Conservation (phyloP, 2,888 invertebrate species). For the Operophtera brumata region DNA sequence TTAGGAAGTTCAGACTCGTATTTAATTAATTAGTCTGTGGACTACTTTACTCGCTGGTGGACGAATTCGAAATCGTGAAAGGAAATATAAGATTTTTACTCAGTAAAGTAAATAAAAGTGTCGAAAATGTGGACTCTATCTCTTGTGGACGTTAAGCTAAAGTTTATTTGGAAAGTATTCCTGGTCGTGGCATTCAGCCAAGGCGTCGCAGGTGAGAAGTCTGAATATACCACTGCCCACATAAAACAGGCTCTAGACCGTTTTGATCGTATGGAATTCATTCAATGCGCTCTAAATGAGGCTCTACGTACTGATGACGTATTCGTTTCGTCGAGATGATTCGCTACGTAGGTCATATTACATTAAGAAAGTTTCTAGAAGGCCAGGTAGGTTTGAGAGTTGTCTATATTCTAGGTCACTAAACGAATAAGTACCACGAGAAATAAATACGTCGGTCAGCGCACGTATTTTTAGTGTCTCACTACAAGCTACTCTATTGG, state of each 20-base stretch:
- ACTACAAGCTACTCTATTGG: neutral
- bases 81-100: conserved; percentile 14
- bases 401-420: conserved; percentile 25
- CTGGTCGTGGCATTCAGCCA: conserved; percentile 41
- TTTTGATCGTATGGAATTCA: conserved; percentile 21
- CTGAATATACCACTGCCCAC: conserved; percentile 25
- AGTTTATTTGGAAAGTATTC: conserved; percentile 37
- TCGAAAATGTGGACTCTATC: conserved; percentile 49
- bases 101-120: conserved; percentile 11
- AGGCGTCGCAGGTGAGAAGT: conserved; percentile 43
- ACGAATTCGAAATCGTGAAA: conserved; percentile 1
- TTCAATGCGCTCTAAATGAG: conserved; percentile 17
- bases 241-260: conserved; percentile 33
- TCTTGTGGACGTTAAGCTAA: conserved; percentile 45
- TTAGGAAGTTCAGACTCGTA: too few species aligned
- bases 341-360: neutral
- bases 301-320: conserved; percentile 24
- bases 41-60: neutral
- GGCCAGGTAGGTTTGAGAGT: neutral
- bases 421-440: conserved; percentile 1
- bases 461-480: conserved; percentile 5
- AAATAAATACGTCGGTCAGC: conserved; percentile 7
- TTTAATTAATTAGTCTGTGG: too few species aligned
- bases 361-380: conserved; percentile 4
- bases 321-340: conserved; percentile 11